phyloP scores from a whole-genome alignment of 2,888 invertebrate species.

The Hecatera dysodea region DNA sequence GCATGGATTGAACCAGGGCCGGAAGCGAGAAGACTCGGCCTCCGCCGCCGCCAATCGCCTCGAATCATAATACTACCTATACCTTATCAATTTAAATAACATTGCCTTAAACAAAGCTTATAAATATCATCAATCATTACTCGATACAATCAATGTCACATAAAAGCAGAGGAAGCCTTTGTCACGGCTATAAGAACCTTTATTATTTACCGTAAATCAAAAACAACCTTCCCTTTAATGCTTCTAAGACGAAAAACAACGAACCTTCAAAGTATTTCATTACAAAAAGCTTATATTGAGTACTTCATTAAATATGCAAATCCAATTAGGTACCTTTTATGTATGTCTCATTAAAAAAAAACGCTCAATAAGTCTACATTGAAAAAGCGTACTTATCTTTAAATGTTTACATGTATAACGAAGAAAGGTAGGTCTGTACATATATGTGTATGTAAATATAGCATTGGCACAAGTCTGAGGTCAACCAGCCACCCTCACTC shows the following conservation, averaged over 20 bases:
- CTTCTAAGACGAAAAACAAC: conserved; percentile 10
- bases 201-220: conserved; percentile 27
- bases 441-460: conserved; percentile 35
- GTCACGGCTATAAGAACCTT: conserved; percentile 20
- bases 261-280: conserved; percentile 25
- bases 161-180: conserved; percentile 41
- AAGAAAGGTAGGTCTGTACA: conserved; percentile 10
- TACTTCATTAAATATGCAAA: conserved; percentile 42
- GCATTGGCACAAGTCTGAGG: conserved; percentile 66
- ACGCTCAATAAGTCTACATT: neutral
- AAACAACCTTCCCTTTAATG: conserved; percentile 22
- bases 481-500: conserved; percentile 70
- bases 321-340: conserved; percentile 34
- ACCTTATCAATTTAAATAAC: neutral
- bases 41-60: no score
- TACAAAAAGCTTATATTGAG: conserved; percentile 18
- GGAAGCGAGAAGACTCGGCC: no score
- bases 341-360: conserved; percentile 27
- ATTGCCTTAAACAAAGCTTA: conserved; percentile 3
- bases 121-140: conserved; percentile 14
- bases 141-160: conserved; percentile 16
- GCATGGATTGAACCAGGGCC: no score
- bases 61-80: no score
- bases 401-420: conserved; percentile 20
- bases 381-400: conserved; percentile 8